Evolutionary conservation across 2,797 vertebrate species (phyloP).

Genomic region (Limosa lapponica): DNA sequence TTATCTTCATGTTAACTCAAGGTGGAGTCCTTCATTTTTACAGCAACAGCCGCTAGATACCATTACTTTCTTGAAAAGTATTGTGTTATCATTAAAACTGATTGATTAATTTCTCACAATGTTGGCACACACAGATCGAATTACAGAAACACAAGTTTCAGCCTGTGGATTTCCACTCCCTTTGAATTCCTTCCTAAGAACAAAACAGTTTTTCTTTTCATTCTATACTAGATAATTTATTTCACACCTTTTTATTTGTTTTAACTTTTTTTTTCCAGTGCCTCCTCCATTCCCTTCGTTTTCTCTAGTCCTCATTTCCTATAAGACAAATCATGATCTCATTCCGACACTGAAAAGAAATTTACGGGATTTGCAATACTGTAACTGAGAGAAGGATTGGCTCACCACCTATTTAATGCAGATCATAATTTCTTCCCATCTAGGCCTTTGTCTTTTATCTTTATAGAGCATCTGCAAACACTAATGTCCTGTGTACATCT

Average conservation of each 20-base stretch:
- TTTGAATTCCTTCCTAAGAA: background rate
- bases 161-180: background rate
- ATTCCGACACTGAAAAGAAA: background rate
- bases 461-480: background rate
- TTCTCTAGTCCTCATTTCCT: background rate
- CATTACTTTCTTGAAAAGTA: background rate
- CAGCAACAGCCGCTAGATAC: background rate
- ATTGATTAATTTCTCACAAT: background rate
- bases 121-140: background rate
- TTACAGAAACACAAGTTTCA: background rate
- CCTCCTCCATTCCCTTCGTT: background rate
- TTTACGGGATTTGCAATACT: background rate
- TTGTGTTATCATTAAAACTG: background rate
- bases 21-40: background rate
- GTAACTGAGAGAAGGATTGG: background rate
- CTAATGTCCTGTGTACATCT: background rate
- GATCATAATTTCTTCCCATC: background rate
- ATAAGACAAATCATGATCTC: background rate
- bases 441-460: background rate
- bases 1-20: background rate
- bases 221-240: background rate
- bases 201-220: background rate
- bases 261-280: background rate
- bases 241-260: background rate
- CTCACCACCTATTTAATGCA: background rate